phyloP scores from a whole-genome alignment of 2,113 vertebrate species.

The Cephalopholis sonnerati region DNA sequence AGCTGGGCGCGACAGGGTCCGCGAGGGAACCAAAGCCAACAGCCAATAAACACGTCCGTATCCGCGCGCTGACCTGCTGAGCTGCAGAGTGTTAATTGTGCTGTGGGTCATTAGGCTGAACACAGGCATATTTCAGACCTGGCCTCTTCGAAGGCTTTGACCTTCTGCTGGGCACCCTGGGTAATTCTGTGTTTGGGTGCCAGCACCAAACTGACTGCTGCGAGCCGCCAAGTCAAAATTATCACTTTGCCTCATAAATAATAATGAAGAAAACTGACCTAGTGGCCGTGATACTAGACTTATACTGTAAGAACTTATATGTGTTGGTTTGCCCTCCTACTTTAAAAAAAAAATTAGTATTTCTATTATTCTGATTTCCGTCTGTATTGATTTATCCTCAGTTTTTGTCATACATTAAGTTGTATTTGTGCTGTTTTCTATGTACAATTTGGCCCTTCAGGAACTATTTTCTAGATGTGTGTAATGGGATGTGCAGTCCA shows the following conservation, averaged over 20 bases:
- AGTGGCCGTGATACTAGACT: conserved; percentile 53
- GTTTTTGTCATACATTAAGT: neutral
- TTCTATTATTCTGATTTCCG: neutral
- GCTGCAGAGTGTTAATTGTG: conserved; percentile 79
- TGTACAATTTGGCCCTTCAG: neutral
- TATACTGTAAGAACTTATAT: neutral
- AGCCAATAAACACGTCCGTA: conserved; percentile 76
- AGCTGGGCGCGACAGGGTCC: conserved; percentile 60
- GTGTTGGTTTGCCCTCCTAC: neutral
- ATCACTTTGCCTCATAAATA: conserved; percentile 59
- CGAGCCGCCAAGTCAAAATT: conserved; percentile 54
- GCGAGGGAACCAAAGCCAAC: conserved; percentile 56
- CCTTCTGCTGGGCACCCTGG: conserved; percentile 67
- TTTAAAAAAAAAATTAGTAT: neutral
- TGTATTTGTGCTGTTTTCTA: neutral
- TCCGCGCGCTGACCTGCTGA: conserved; percentile 60
- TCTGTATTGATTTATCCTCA: too few species aligned
- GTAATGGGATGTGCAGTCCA: neutral
- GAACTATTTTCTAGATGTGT: neutral
- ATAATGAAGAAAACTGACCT: conserved; percentile 63
- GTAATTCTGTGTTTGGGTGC: conserved; percentile 43
- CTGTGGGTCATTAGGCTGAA: conserved; percentile 77
- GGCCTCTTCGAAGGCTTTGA: conserved; percentile 55
- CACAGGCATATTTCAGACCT: conserved; percentile 65
- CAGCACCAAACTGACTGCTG: conserved; percentile 54